These are phyloP conservation scores for Crematogaster levior DNA, from an alignment of 2,888 invertebrate species.

Conservation along the genomic window DNA sequence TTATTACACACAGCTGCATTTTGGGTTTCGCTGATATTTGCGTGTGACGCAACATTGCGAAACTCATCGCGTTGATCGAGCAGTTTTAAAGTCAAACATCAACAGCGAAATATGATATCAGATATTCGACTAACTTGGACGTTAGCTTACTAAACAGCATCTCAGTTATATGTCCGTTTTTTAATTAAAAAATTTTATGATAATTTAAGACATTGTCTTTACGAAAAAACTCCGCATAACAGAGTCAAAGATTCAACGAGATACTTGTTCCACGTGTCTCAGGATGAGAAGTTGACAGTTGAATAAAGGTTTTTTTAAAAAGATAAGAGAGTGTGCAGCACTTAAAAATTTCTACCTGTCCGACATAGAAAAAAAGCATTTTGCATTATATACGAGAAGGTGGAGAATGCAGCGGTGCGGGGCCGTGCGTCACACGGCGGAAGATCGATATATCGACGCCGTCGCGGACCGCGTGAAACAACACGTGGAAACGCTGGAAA, in stretches of 20 bases:
- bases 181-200: not conserved
- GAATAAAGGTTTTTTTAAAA: not conserved
- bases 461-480: constrained; percentile 25
- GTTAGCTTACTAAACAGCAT: not conserved
- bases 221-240: not conserved
- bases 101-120: not conserved
- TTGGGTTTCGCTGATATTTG: not conserved
- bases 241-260: not conserved
- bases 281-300: not conserved
- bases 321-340: not conserved
- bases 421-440: constrained; percentile 36
- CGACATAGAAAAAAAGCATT: constrained; percentile 18
- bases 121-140: not conserved
- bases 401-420: constrained; percentile 13
- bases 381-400: constrained; percentile 29
- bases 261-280: not conserved
- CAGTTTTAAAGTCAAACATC: not conserved
- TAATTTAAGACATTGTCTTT: constrained; percentile 7
- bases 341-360: constrained; percentile 32
- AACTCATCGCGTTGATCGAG: not conserved
- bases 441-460: constrained; percentile 52
- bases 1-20: not conserved
- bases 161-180: not conserved
- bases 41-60: constrained; percentile 21
- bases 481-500: constrained; percentile 46